Evolutionary conservation across 2,888 invertebrate genomes (phyloP).

Genomic region (Toxonevra muliebris): DNA sequence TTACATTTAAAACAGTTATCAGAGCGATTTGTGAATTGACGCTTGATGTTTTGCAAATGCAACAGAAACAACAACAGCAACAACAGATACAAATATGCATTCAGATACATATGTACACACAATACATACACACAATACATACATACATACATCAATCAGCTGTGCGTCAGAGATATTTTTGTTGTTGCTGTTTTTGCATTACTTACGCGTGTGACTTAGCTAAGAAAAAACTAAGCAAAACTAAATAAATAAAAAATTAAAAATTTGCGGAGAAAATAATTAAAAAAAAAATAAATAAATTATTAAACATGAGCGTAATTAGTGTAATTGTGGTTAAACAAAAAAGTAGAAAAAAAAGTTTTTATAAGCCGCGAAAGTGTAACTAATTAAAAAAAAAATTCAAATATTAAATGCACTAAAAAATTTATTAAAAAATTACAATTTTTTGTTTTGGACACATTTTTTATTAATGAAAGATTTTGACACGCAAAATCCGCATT

Average conservation of each 20-base stretch:
- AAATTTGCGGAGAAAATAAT: slow-evolving; percentile 4
- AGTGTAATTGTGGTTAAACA: slow-evolving; percentile 17
- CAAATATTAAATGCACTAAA: not conserved
- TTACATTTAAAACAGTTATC: slow-evolving; percentile 53
- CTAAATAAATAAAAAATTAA: slow-evolving; percentile 2
- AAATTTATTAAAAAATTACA: too few species aligned
- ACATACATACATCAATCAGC: slow-evolving; percentile 6
- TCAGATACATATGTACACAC: too few species aligned
- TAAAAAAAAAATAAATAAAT: slow-evolving; percentile 23
- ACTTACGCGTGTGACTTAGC: not conserved
- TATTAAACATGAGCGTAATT: slow-evolving; percentile 29
- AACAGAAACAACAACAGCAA: slow-evolving; percentile 11
- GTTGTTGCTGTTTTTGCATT: not conserved
- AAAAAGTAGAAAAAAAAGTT: not conserved
- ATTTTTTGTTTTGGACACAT: too few species aligned
- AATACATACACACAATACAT: too few species aligned
- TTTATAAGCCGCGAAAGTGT: slow-evolving; percentile 50
- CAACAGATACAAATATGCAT: too few species aligned
- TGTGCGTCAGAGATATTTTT: too few species aligned
- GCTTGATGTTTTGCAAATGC: not conserved
- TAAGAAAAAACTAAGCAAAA: not conserved
- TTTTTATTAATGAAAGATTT: too few species aligned
- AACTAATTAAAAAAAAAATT: slow-evolving; percentile 36
- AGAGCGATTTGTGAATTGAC: slow-evolving; percentile 42
- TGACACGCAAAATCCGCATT: too few species aligned